Evolutionary conservation across 2,888 invertebrate genomes (phyloP).

Genomic region (Lepidonotus clava): DNA sequence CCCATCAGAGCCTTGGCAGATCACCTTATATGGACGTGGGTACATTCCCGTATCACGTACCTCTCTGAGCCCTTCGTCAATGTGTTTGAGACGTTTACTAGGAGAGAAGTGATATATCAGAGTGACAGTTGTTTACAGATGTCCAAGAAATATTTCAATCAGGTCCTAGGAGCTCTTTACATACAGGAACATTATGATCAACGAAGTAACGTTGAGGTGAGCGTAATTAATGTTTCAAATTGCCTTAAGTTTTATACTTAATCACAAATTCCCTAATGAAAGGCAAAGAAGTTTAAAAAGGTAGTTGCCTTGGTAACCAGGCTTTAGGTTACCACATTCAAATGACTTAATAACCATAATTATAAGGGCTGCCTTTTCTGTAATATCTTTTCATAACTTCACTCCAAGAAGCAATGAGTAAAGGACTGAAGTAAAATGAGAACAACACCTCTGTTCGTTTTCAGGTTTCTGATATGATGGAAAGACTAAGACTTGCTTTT

Average conservation of each 20-base stretch:
- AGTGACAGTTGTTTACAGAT: not conserved
- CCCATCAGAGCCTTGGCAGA: slow-evolving; percentile 29
- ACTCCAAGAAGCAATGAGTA: too few species aligned
- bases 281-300: too few species aligned
- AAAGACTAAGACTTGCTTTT: not conserved
- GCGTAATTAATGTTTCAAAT: too few species aligned
- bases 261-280: too few species aligned
- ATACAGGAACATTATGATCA: not conserved
- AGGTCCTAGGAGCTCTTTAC: slow-evolving; percentile 25
- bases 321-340: too few species aligned
- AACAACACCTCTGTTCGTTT: not conserved
- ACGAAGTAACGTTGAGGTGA: not conserved
- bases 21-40: slow-evolving; percentile 38
- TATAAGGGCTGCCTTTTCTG: too few species aligned
- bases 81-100: not conserved
- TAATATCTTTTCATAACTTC: too few species aligned
- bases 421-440: too few species aligned
- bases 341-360: too few species aligned
- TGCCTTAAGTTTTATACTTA: too few species aligned
- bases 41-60: not conserved
- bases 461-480: slow-evolving; percentile 32
- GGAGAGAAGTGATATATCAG: not conserved
- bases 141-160: slow-evolving; percentile 24
- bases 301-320: too few species aligned
- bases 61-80: not conserved